These are phyloP conservation scores for Cydia strobilella DNA, from an alignment of 1,140 invertebrate genomes.

Conservation along the genomic window DNA sequence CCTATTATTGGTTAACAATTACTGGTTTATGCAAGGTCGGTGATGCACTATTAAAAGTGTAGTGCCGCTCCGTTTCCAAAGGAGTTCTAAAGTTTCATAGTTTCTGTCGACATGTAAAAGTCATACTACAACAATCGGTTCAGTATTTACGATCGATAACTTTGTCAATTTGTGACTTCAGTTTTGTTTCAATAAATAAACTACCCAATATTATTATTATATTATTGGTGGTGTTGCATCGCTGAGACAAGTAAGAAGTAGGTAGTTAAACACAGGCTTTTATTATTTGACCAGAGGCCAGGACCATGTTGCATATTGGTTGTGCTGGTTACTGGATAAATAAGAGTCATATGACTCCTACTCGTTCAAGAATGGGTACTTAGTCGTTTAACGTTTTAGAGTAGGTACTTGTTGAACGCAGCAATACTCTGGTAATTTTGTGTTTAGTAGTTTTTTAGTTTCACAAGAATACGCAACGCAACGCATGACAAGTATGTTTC, in stretches of 20 bases:
- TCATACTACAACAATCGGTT: background rate
- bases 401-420: background rate
- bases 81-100: background rate
- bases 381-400: background rate
- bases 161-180: too few relatives aligned
- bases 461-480: too few relatives aligned
- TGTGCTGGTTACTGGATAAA: background rate
- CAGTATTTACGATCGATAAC: too few relatives aligned
- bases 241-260: too few relatives aligned
- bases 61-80: background rate
- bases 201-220: too few relatives aligned
- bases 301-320: background rate
- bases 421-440: too few relatives aligned
- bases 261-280: too few relatives aligned
- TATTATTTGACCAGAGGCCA: too few relatives aligned
- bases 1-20: constrained; percentile 59
- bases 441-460: background rate
- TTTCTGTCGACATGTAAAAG: background rate
- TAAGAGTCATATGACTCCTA: background rate
- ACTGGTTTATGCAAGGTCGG: constrained; percentile 52
- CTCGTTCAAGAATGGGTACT: background rate
- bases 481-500: too few relatives aligned
- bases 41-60: constrained; percentile 38
- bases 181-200: too few relatives aligned
- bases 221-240: too few relatives aligned